These are phyloP conservation scores for Macrobrachium nipponense DNA, from an alignment of 1,140 invertebrate genomes.

Conservation along the genomic window DNA sequence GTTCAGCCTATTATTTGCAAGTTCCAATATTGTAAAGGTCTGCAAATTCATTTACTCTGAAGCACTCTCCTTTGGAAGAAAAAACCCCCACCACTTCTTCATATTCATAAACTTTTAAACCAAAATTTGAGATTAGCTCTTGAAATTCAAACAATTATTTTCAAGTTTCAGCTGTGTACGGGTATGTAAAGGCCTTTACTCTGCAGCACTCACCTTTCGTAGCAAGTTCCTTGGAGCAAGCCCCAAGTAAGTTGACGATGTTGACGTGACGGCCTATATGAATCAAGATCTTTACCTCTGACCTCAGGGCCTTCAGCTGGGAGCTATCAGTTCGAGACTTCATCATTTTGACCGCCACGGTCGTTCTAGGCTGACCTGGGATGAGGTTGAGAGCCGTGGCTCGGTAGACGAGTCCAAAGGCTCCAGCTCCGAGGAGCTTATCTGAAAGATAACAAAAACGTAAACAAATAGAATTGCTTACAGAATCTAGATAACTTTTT, in stretches of 20 bases:
- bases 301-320: slow-evolving; percentile 83
- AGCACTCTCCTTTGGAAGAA: too few species aligned
- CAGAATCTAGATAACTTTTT: too few species aligned
- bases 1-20: too few species aligned
- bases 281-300: slow-evolving; percentile 95
- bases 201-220: slow-evolving; percentile 71
- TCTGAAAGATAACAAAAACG: slow-evolving; percentile 69
- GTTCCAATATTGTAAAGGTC: too few species aligned
- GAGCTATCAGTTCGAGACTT: slow-evolving; percentile 80
- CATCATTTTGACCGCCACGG: slow-evolving; percentile 89
- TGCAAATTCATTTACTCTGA: too few species aligned
- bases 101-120: too few species aligned
- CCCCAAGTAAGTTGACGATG: slow-evolving; percentile 93
- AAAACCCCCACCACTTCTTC: too few species aligned
- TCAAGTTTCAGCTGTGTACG: too few species aligned
- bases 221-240: slow-evolving; percentile 89
- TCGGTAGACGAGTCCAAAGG: slow-evolving; percentile 92
- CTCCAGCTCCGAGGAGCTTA: slow-evolving; percentile 87
- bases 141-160: too few species aligned
- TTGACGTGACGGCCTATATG: slow-evolving; percentile 94
- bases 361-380: slow-evolving; percentile 68
- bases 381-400: slow-evolving; percentile 76
- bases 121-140: too few species aligned
- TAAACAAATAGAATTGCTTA: background rate
- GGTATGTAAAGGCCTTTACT: slow-evolving; percentile 69